Percentiles rank a stretch among this genome's conserved stretches.
phyloP scores from a whole-genome alignment of 2,797 vertebrate genomes.

The Bovichtus diacanthus region DNA sequence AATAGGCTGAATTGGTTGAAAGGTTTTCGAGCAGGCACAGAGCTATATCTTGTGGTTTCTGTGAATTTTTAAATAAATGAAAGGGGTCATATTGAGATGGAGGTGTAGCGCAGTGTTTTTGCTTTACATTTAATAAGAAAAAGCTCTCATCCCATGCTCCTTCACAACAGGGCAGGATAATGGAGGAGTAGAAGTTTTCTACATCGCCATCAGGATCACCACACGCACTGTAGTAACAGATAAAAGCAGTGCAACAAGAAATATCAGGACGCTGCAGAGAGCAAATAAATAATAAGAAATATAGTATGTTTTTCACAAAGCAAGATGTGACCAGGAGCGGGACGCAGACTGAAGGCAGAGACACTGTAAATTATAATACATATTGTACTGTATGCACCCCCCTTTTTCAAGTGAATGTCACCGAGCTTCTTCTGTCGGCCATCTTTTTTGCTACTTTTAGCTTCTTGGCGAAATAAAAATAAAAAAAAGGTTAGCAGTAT shows the following conservation, averaged over 20 bases:
- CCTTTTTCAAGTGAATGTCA: background rate
- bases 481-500: constrained; percentile 11
- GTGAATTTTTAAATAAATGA: constrained; percentile 8
- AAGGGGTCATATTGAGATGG: constrained; percentile 19
- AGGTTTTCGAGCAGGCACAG: constrained; percentile 29
- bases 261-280: constrained; percentile 3
- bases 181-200: constrained; percentile 5
- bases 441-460: background rate
- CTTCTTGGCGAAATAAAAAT: background rate
- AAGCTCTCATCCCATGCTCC: background rate
- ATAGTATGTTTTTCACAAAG: background rate
- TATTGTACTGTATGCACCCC: no score
- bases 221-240: background rate
- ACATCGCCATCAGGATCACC: background rate
- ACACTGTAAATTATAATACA: background rate
- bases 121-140: constrained; percentile 24
- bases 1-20: constrained; percentile 56
- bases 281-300: background rate
- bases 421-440: background rate
- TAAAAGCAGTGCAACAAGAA: constrained; percentile 22
- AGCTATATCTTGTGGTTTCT: background rate
- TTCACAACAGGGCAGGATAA: constrained; percentile 30
- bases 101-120: background rate
- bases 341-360: background rate
- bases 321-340: background rate